Percentiles rank a stretch among this genome's conserved stretches.
phyloP scores from a whole-genome alignment of 2,888 invertebrate species.

The Plebejus argus region DNA sequence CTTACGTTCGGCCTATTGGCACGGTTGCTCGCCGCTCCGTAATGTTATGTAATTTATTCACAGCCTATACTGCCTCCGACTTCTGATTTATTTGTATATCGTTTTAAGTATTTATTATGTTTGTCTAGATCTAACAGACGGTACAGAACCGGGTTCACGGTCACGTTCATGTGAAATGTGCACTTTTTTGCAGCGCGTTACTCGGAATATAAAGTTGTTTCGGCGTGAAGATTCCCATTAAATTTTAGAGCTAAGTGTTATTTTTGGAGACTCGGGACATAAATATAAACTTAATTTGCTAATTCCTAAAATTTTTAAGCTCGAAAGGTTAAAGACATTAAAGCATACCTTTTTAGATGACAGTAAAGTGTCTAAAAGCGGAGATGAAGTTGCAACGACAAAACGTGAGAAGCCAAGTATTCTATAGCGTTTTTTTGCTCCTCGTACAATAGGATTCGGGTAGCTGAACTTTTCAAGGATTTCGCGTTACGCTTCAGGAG shows the following conservation, averaged over 20 bases:
- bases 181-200: conserved; percentile 72
- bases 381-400: conserved; percentile 51
- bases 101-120: conserved; percentile 28
- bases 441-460: conserved; percentile 64
- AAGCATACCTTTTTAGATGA: conserved; percentile 1
- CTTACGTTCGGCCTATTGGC: conserved; percentile 22
- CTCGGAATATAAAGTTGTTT: conserved; percentile 58
- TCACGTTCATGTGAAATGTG: conserved; percentile 66
- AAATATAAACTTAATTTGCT: conserved; percentile 4
- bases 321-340: conserved; percentile 22
- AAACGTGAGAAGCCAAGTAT: conserved; percentile 59
- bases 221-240: conserved; percentile 67
- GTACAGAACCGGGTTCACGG: conserved; percentile 69
- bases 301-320: conserved; percentile 7
- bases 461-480: conserved; percentile 74
- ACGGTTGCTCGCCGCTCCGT: neutral
- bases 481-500: conserved; percentile 67
- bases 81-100: conserved; percentile 9
- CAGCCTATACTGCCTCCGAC: conserved; percentile 6
- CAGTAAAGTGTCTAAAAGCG: conserved; percentile 51
- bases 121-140: conserved; percentile 64
- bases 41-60: conserved; percentile 27
- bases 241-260: conserved; percentile 48
- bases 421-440: conserved; percentile 53
- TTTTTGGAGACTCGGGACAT: neutral